Percentiles rank a stretch among this genome's conserved stretches.
These are phyloP conservation scores for Hozukius guyotensis DNA, from an alignment of 2,797 vertebrate species.

Conservation along the genomic window DNA sequence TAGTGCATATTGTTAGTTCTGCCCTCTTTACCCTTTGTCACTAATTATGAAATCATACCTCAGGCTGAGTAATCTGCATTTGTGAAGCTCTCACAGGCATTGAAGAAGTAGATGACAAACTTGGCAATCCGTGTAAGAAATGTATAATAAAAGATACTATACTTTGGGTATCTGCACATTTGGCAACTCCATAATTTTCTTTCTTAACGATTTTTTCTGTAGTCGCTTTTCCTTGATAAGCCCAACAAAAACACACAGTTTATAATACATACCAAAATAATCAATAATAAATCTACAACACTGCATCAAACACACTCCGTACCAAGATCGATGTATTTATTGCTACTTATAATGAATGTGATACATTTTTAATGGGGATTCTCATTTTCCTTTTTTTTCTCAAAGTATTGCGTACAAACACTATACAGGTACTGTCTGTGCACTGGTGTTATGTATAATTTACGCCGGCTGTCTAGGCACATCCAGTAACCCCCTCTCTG, in stretches of 20 bases:
- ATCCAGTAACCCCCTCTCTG: neutral
- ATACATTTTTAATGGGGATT: neutral
- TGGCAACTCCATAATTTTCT: neutral
- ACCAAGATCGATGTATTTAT: neutral
- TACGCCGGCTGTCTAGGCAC: neutral
- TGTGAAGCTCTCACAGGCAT: neutral
- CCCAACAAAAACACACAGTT: neutral
- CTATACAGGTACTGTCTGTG: neutral
- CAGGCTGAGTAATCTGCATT: slow-evolving; percentile 4
- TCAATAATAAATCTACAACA: neutral
- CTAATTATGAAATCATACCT: slow-evolving; percentile 19
- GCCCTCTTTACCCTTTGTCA: slow-evolving; percentile 18
- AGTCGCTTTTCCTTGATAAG: neutral
- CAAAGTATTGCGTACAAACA: neutral
- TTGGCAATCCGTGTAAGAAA: neutral
- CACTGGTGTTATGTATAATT: neutral
- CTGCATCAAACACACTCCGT: neutral
- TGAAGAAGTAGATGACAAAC: neutral
- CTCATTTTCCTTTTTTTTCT: neutral
- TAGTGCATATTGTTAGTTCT: neutral
- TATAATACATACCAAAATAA: neutral
- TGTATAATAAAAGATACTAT: neutral
- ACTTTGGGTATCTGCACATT: neutral
- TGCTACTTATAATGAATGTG: neutral
- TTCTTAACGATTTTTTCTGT: too few relatives aligned